Evolutionary conservation across 1,140 invertebrate species (phyloP).

Genomic region (Megalonaias nervosa): DNA sequence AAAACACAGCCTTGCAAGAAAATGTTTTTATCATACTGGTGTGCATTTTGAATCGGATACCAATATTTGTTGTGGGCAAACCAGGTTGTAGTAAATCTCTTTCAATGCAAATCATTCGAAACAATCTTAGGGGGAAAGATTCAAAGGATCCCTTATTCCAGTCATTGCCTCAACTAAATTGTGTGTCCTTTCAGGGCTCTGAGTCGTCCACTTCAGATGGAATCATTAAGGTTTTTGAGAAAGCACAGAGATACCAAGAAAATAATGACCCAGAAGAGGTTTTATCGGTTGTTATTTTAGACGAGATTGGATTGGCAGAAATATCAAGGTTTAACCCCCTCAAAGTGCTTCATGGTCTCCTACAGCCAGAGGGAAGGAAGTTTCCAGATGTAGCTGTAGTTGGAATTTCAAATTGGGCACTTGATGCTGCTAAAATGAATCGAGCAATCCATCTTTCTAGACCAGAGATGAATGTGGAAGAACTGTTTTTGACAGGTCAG

Average conservation of each 20-base stretch:
- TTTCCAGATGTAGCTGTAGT: conserved; percentile 48
- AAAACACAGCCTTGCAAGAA: conserved; percentile 56
- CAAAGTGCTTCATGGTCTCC: conserved; percentile 43
- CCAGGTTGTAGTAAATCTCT: conserved; percentile 64
- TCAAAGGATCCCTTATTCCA: conserved; percentile 48
- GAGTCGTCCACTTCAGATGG: conserved; percentile 51
- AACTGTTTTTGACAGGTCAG: conserved; percentile 22
- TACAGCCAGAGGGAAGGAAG: conserved; percentile 28
- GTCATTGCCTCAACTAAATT: conserved; percentile 48
- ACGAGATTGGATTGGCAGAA: conserved; percentile 58
- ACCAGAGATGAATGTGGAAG: conserved; percentile 44
- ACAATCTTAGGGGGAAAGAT: conserved; percentile 53
- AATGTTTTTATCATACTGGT: conserved; percentile 63
- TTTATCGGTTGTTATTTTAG: conserved; percentile 50
- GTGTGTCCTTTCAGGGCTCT: conserved; percentile 54
- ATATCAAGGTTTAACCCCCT: conserved; percentile 39
- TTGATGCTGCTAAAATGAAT: conserved; percentile 56
- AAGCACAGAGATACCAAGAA: conserved; percentile 41
- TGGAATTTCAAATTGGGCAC: conserved; percentile 57
- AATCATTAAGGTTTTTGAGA: conserved; percentile 47
- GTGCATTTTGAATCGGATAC: conserved; percentile 55
- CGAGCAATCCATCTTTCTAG: conserved; percentile 47
- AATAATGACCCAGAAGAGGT: conserved; percentile 39
- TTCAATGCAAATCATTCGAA: conserved; percentile 52
- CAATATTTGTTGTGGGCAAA: conserved; percentile 63